Evolutionary conservation across 2,113 vertebrate species (phyloP).

Genomic region (Ceratotherium simum): DNA sequence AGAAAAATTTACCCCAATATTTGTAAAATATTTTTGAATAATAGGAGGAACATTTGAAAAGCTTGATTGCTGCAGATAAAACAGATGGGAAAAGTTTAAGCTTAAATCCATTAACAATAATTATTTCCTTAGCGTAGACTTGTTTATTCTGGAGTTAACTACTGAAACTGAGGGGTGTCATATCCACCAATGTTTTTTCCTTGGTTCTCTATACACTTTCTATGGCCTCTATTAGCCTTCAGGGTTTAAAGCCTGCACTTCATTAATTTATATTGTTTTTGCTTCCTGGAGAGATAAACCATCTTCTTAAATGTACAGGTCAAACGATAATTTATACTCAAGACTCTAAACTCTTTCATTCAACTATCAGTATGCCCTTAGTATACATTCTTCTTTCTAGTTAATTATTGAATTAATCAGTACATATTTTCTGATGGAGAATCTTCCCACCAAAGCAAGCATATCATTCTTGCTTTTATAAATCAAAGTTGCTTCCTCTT

Average conservation of each 20-base stretch:
- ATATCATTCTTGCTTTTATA: not conserved
- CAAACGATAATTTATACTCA: not conserved
- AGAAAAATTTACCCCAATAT: not conserved
- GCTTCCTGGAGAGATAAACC: not conserved
- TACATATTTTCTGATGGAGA: not conserved
- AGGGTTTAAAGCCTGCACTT: not conserved
- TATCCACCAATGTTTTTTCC: not conserved
- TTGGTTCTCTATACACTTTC: not conserved
- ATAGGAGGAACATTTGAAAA: not conserved
- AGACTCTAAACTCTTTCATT: not conserved
- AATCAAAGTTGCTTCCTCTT: not conserved
- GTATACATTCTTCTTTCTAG: not conserved
- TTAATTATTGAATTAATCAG: not conserved
- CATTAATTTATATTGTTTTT: not conserved
- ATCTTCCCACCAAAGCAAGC: not conserved
- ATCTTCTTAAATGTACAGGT: not conserved
- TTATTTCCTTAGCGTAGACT: not conserved
- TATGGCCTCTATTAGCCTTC: not conserved
- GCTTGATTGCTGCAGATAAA: not conserved
- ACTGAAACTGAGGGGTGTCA: not conserved
- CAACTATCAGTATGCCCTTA: not conserved
- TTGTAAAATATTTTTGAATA: constrained; percentile 1
- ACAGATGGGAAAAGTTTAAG: not conserved
- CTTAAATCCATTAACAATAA: not conserved
- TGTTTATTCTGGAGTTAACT: not conserved